Conservation (phyloP, 1,140 invertebrate genomes). For the Watersipora subatra region DNA sequence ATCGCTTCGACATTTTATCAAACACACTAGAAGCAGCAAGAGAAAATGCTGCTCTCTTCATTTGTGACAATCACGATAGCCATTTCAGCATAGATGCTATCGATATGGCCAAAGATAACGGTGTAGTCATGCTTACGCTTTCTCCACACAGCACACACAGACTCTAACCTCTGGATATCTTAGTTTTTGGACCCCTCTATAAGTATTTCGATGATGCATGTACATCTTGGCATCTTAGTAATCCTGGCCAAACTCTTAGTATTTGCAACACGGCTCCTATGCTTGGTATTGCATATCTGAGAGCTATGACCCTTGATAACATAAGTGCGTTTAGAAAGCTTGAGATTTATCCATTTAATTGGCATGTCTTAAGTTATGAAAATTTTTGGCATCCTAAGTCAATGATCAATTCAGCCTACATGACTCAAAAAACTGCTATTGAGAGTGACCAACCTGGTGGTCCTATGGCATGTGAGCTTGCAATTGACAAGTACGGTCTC, state of each 20-base stretch:
- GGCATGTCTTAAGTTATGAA: background rate
- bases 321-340: background rate
- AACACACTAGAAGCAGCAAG: conserved; percentile 3
- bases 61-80: conserved; percentile 25
- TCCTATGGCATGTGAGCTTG: no score
- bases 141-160: no score
- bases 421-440: no score
- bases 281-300: background rate
- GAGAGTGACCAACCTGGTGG: no score
- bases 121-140: no score
- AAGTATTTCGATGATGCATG: no score
- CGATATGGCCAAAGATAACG: conserved; percentile 18
- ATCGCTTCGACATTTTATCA: conserved; percentile 4
- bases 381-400: background rate
- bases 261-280: background rate
- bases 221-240: background rate
- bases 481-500: no score
- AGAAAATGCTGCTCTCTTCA: conserved; percentile 6
- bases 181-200: no score
- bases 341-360: background rate
- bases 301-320: background rate
- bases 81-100: conserved; percentile 24
- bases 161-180: no score
- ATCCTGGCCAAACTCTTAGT: background rate
- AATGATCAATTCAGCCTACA: background rate